Conservation (phyloP, 2,888 invertebrate genomes). For the Lasiommata megera region DNA sequence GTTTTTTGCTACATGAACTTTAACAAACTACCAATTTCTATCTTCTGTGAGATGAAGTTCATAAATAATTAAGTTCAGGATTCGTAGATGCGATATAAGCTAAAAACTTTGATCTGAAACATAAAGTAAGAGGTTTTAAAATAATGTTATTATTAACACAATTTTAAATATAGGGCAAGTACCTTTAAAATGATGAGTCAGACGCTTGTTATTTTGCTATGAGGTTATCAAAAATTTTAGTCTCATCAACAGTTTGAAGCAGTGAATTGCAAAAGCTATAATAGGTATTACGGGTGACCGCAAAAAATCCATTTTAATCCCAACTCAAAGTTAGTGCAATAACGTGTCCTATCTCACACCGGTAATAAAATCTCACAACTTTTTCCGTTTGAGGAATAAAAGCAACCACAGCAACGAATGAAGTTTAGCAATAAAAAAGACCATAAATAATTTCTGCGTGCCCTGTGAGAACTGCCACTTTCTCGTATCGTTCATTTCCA, state of each 20-base stretch:
- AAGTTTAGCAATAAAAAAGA: conserved; percentile 79
- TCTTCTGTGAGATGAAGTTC: too few species aligned
- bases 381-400: conserved; percentile 77
- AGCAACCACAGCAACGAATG: conserved; percentile 77
- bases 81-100: too few species aligned
- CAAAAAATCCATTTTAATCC: conserved; percentile 74
- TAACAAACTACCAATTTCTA: too few species aligned
- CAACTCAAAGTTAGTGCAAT: conserved; percentile 72
- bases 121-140: too few species aligned
- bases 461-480: conserved; percentile 68
- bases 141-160: too few species aligned
- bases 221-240: too few species aligned
- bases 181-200: too few species aligned
- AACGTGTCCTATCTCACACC: conserved; percentile 79
- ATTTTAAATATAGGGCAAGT: too few species aligned
- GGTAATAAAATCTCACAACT: conserved; percentile 77
- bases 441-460: conserved; percentile 77
- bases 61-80: too few species aligned
- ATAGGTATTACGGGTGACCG: conserved; percentile 45
- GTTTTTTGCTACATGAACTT: too few species aligned
- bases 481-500: conserved; percentile 48
- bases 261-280: neutral
- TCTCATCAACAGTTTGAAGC: neutral
- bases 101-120: too few species aligned
- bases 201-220: too few species aligned